Conservation (phyloP, 2,888 invertebrate species). For the Barypeithes pellucidus region DNA sequence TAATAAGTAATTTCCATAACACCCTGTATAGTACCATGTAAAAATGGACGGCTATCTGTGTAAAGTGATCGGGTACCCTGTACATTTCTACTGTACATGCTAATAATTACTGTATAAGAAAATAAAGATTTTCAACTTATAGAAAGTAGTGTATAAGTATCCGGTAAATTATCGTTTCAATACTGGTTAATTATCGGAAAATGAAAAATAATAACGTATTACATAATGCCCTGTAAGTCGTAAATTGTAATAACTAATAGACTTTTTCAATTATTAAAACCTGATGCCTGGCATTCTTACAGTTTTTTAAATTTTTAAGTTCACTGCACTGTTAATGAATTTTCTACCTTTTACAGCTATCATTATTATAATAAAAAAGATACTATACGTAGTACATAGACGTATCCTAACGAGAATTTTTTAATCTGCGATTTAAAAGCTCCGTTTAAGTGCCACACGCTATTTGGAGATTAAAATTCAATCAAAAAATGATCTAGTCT, state of each 20-base stretch:
- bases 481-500: background rate
- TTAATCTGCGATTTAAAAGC: background rate
- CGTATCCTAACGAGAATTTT: background rate
- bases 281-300: background rate
- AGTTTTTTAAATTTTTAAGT: background rate
- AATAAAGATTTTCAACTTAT: too few relatives aligned
- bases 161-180: background rate
- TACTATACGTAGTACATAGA: background rate
- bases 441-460: conserved; percentile 1
- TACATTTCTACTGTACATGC: too few relatives aligned
- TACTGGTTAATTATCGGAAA: conserved; percentile 12
- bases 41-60: too few relatives aligned
- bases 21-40: too few relatives aligned
- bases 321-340: conserved; percentile 7
- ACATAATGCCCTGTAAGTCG: conserved; percentile 4
- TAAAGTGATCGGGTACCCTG: too few relatives aligned
- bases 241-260: background rate
- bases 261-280: conserved; percentile 3
- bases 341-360: background rate
- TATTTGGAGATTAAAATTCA: conserved; percentile 14
- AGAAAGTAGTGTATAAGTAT: background rate
- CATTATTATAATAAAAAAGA: conserved; percentile 6
- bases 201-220: conserved; percentile 1
- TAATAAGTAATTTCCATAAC: too few relatives aligned
- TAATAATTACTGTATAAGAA: too few relatives aligned